Conservation (phyloP, 2,113 vertebrate genomes). For the Petrocephalus zakoni region DNA sequence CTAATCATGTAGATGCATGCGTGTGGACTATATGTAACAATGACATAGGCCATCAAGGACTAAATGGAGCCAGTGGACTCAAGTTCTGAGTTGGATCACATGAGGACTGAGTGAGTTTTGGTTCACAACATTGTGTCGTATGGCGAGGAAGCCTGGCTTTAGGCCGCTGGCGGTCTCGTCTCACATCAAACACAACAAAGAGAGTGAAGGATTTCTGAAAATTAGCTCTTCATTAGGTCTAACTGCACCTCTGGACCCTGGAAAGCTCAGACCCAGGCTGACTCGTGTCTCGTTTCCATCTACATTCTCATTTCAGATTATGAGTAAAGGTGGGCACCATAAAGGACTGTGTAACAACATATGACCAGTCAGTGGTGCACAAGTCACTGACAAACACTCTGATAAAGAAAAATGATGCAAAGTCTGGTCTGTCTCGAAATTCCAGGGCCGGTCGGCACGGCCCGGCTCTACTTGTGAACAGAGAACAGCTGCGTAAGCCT, state of each 20-base stretch:
- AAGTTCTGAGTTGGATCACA: not conserved
- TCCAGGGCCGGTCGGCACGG: not conserved
- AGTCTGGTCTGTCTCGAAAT: not conserved
- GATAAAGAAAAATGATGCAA: not conserved
- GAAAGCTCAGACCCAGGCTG: not conserved
- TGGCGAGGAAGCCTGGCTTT: not conserved
- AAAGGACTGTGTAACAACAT: not conserved
- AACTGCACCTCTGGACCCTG: not conserved
- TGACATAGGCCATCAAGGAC: not conserved
- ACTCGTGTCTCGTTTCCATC: not conserved
- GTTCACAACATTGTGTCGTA: not conserved
- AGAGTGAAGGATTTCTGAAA: not conserved
- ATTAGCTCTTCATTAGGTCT: not conserved
- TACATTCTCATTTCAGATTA: not conserved
- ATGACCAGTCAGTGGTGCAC: not conserved
- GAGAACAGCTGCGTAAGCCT: not conserved
- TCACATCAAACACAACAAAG: not conserved
- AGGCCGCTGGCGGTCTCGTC: not conserved
- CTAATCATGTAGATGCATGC: not conserved
- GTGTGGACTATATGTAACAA: not conserved
- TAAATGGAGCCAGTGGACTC: not conserved
- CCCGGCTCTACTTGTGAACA: too few relatives aligned
- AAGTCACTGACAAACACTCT: not conserved
- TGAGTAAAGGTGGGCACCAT: not conserved
- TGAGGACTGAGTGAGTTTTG: not conserved